Conservation (phyloP, 30 jellyfish, hydroid and myxozoan genomes). For the Aurelia sp. region DNA sequence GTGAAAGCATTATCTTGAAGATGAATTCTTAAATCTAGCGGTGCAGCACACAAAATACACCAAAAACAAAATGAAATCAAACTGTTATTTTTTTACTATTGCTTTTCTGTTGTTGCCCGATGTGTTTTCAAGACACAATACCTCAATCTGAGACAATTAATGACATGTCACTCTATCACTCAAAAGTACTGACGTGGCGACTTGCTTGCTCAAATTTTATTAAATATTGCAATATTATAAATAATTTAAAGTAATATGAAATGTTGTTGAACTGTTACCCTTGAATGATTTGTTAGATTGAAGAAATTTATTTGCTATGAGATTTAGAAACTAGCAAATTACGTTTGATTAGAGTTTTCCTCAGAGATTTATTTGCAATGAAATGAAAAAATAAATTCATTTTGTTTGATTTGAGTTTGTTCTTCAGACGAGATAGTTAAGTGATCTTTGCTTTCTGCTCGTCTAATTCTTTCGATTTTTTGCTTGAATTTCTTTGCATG, state of each 20-base stretch:
- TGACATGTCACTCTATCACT: no score
- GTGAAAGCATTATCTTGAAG: no score
- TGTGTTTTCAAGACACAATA: no score
- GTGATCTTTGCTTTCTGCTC: no score
- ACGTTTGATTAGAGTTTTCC: neutral
- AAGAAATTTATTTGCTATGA: neutral
- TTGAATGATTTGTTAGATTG: slow-evolving; percentile 5
- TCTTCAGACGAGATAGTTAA: slow-evolving; percentile 12
- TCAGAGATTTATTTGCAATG: slow-evolving; percentile 25
- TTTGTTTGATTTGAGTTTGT: slow-evolving; percentile 24
- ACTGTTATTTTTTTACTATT: no score
- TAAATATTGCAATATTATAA: neutral
- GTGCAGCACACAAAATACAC: no score
- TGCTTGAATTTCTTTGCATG: neutral
- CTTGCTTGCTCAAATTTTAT: neutral
- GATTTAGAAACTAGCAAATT: slow-evolving; percentile 6
- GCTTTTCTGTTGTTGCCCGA: no score
- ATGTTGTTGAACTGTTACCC: slow-evolving; percentile 79
- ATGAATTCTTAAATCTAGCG: no score
- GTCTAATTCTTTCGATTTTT: neutral
- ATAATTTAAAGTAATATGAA: neutral
- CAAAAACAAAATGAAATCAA: no score
- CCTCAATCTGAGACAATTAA: no score
- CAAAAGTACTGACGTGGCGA: no score
- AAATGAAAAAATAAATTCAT: neutral